Base-by-base conservation (phyloP, 2,888 invertebrate genomes). In the Phalangium opilio region DNA sequence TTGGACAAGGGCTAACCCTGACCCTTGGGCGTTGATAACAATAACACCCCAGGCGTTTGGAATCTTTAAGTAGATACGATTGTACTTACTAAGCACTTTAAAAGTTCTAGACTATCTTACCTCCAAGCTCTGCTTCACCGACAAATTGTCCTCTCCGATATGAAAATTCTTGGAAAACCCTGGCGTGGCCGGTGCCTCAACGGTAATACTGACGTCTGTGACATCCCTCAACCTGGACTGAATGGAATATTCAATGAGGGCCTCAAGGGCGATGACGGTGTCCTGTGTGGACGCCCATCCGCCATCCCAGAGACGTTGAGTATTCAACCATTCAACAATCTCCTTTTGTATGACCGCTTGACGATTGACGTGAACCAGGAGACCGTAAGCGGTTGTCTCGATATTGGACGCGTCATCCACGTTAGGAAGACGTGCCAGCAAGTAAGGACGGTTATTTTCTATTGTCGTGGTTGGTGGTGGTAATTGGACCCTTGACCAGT, bases 1-100 rank as follows among this genome's bases (percentile, higher is more conserved):
- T 72, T 93, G 91, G 55, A 93, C 73, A 60, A 93, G 80, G 3
- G 91, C 91, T 68, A 83, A 83, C 12, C 93, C 93, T 2, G 86
- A 83, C 55, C 93, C 95, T 63, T 81, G 81, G 0, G 86, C 91
- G 58, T 84, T 81, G 42, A 91, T 86, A 67, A 86, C 84, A 34
- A 93, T 84, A 1, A 86, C 87, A 59, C 93, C 93, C 83, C 86
- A 93, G 41, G 90, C 90, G 60, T 82, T 78, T 0, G 87, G 87
- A 64, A 90, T 85, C 81, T 52, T 35, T 12, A 38, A 39, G 8
- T 40, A 38, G 14, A n/a, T n/a, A n/a, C n/a, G n/a, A n/a, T n/a
- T n/a, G n/a, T n/a, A n/a, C n/a, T n/a, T n/a, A n/a, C n/a, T n/a
- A n/a, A n/a, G n/a, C n/a, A n/a, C n/a, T n/a, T n/a, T n/a, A n/a